Evolutionary conservation across 1,140 invertebrate genomes (phyloP).

Genomic region (Hormaphis cornu): DNA sequence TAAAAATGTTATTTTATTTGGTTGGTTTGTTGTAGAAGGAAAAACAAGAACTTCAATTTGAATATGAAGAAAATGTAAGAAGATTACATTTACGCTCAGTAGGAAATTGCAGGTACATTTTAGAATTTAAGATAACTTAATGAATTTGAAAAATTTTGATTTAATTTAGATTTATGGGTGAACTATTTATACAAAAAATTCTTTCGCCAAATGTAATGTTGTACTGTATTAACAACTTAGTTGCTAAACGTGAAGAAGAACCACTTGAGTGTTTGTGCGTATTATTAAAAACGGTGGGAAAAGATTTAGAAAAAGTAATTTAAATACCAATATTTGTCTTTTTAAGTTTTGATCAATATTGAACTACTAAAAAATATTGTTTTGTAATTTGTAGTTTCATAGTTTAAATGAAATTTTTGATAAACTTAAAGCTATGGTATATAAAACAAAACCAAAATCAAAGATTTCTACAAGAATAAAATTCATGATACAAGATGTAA

Average conservation of each 20-base stretch:
- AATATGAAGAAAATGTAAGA: constrained; percentile 61
- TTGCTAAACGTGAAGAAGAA: constrained; percentile 72
- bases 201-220: constrained; percentile 82
- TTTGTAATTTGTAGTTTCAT: not conserved
- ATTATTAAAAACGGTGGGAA: constrained; percentile 80
- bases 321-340: no score
- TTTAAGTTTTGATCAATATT: no score
- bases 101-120: constrained; percentile 65
- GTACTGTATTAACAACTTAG: constrained; percentile 67
- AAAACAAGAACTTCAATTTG: constrained; percentile 60
- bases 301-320: constrained; percentile 59
- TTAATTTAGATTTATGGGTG: constrained; percentile 65
- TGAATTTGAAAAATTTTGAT: no score
- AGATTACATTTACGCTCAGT: constrained; percentile 69
- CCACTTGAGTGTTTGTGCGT: constrained; percentile 87
- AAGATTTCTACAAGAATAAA: constrained; percentile 68
- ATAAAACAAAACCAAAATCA: constrained; percentile 25
- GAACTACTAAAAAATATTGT: not conserved
- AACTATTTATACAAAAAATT: constrained; percentile 87
- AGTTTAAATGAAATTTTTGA: constrained; percentile 3
- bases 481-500: constrained; percentile 91
- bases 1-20: constrained; percentile 9
- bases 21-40: constrained; percentile 50
- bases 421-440: not conserved
- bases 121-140: no score